Percentiles rank a stretch among this genome's conserved stretches.
phyloP scores from a whole-genome alignment of 2,797 vertebrate genomes.

The Florisuga fusca region DNA sequence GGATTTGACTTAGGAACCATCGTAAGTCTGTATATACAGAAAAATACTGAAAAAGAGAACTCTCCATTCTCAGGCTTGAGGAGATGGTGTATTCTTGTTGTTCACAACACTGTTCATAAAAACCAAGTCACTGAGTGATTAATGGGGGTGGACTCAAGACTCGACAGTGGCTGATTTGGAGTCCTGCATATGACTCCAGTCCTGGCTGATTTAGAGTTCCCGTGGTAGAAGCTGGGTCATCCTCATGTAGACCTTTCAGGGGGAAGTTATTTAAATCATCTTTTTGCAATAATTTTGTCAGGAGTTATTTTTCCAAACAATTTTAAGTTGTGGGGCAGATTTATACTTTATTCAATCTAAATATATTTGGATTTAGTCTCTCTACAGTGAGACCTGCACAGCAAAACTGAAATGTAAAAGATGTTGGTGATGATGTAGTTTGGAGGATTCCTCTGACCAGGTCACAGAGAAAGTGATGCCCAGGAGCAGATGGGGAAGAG shows the following conservation, averaged over 20 bases:
- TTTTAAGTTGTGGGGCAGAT: background rate
- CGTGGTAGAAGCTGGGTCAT: background rate
- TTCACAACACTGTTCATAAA: background rate
- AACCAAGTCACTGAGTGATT: background rate
- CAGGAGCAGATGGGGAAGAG: accelerated
- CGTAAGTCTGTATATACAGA: background rate
- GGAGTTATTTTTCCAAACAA: background rate
- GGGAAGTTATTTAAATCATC: background rate
- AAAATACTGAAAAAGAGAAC: background rate
- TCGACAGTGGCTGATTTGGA: background rate
- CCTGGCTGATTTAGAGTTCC: background rate
- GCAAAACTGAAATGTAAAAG: background rate
- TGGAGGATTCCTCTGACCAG: accelerated
- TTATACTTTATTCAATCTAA: background rate
- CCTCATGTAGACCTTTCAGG: background rate
- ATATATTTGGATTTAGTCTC: background rate
- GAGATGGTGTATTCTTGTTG: background rate
- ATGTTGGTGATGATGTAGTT: background rate
- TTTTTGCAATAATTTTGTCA: slow-evolving; percentile 18
- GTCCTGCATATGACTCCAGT: background rate
- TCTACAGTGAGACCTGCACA: background rate
- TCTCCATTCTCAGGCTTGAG: background rate
- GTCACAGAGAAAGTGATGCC: background rate
- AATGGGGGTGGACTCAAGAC: background rate
- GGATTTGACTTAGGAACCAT: background rate